Evolutionary conservation across 2,888 invertebrate genomes (phyloP).

Genomic region (Pachydiplax longipennis): DNA sequence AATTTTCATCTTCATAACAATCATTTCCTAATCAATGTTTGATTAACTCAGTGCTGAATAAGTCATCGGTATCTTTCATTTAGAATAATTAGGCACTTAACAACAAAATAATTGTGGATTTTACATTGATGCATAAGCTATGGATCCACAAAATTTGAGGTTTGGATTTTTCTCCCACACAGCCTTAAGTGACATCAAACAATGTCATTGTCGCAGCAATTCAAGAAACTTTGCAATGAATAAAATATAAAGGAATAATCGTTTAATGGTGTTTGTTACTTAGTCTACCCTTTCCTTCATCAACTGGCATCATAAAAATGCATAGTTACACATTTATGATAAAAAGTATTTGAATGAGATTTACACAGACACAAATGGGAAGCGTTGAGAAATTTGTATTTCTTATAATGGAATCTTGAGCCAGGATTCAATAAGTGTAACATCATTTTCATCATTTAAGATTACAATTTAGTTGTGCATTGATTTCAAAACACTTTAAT

Average conservation of each 20-base stretch:
- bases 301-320: not conserved
- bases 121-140: not conserved
- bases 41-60: not conserved
- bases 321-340: not conserved
- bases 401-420: not conserved
- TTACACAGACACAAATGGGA: slow-evolving; percentile 15
- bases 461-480: slow-evolving; percentile 3
- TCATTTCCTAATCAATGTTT: not conserved
- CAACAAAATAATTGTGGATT: not conserved
- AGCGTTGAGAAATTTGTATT: not conserved
- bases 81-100: not conserved
- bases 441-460: not conserved
- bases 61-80: not conserved
- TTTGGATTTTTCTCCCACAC: slow-evolving; percentile 6
- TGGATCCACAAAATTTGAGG: not conserved
- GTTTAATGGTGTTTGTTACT: not conserved
- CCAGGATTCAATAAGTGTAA: not conserved
- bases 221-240: not conserved
- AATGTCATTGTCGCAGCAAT: not conserved
- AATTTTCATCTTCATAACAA: not conserved
- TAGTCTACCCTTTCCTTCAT: not conserved
- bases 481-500: not conserved
- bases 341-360: not conserved
- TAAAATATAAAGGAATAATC: not conserved
- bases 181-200: slow-evolving; percentile 6